Conservation (phyloP, 2,797 vertebrate species). For the Sarcoramphus papa region DNA sequence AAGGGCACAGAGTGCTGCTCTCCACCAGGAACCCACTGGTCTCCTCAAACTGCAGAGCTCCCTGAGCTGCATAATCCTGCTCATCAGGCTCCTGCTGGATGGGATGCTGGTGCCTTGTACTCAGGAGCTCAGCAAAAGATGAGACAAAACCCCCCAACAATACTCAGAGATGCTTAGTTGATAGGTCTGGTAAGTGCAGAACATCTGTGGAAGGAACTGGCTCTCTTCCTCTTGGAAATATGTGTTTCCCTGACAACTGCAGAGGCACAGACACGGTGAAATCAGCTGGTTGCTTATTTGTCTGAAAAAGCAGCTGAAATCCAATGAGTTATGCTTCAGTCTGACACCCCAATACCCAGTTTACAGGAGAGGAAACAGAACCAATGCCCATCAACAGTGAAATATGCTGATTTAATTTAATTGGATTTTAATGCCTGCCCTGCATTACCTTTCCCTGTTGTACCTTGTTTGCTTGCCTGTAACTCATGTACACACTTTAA, state of each 20-base stretch:
- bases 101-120: not conserved
- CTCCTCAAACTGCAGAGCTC: not conserved
- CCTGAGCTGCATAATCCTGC: not conserved
- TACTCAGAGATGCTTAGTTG: not conserved
- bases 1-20: not conserved
- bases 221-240: not conserved
- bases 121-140: not conserved
- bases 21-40: accelerated
- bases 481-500: not conserved
- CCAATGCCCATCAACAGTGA: not conserved
- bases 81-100: not conserved
- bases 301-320: not conserved
- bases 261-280: not conserved
- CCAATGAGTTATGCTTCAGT: not conserved
- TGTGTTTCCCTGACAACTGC: slow-evolving; percentile 9
- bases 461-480: not conserved
- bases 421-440: not conserved
- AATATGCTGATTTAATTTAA: not conserved
- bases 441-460: not conserved
- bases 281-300: not conserved
- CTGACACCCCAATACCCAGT: not conserved
- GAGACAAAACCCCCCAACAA: not conserved
- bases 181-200: not conserved
- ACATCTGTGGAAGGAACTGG: not conserved
- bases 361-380: not conserved